Conservation (phyloP, 2,797 vertebrate species). For the Macropus fuliginosus region DNA sequence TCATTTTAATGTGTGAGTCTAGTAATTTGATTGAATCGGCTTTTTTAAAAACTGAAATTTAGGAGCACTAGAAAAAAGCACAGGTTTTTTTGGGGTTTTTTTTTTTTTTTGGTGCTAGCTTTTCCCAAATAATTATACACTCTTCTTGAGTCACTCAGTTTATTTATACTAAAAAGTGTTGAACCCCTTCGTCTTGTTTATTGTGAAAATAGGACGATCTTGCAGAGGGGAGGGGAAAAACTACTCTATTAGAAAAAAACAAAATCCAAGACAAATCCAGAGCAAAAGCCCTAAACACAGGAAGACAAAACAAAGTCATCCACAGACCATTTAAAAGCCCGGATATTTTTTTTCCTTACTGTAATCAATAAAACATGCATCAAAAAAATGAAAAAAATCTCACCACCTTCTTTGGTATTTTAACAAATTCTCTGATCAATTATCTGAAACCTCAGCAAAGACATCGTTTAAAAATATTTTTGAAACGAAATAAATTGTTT, state of each 20-base stretch:
- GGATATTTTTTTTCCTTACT: constrained; percentile 62
- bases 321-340: constrained; percentile 57
- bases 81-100: not conserved
- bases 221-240: constrained; percentile 50
- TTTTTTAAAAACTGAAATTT: constrained; percentile 5
- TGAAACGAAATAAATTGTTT: constrained; percentile 69
- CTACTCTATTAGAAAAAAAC: constrained; percentile 71
- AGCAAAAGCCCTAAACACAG: constrained; percentile 57
- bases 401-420: constrained; percentile 19
- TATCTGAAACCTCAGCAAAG: constrained; percentile 48
- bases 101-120: not conserved
- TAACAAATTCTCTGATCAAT: constrained; percentile 61
- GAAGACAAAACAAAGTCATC: constrained; percentile 74
- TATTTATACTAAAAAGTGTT: constrained; percentile 67
- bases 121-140: constrained; percentile 57
- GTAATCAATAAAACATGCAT: constrained; percentile 60
- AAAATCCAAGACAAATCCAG: constrained; percentile 63
- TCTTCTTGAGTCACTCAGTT: constrained; percentile 26
- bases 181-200: constrained; percentile 57
- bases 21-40: not conserved
- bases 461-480: constrained; percentile 73
- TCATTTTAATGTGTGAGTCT: not conserved
- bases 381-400: constrained; percentile 32
- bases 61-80: constrained; percentile 1
- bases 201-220: constrained; percentile 59